phyloP scores from a whole-genome alignment of 2,113 vertebrate species.

The Toxotes jaculatrix region DNA sequence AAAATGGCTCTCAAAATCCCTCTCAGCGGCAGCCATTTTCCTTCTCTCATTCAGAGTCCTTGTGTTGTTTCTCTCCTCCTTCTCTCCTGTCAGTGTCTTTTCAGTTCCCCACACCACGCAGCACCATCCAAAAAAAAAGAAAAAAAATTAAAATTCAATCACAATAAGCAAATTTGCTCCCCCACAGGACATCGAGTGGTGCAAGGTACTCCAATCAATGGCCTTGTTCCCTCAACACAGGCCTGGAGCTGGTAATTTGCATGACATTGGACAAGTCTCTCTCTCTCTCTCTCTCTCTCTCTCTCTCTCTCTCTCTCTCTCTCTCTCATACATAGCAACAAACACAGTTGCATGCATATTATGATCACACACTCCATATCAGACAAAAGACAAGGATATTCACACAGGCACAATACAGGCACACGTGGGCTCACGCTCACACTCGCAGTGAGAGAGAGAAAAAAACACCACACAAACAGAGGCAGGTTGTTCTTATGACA shows the following conservation, averaged over 20 bases:
- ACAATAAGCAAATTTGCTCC: conserved; percentile 80
- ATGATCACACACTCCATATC: conserved; percentile 45
- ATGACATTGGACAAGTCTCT: conserved; percentile 73
- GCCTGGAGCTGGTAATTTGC: conserved; percentile 76
- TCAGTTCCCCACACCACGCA: conserved; percentile 2
- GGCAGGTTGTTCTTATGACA: conserved; percentile 21
- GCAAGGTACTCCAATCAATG: conserved; percentile 80
- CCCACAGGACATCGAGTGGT: conserved; percentile 74
- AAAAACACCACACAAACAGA: conserved; percentile 1
- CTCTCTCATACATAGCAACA: conserved; percentile 31
- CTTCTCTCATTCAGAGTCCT: conserved; percentile 12
- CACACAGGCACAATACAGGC: conserved; percentile 9
- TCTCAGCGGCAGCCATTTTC: conserved; percentile 29
- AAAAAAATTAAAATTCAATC: conserved; percentile 76
- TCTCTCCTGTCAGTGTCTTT: conserved; percentile 18
- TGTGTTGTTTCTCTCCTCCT: conserved; percentile 26
- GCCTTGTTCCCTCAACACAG: conserved; percentile 74
- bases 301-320: conserved; percentile 19
- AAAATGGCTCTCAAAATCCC: background rate
- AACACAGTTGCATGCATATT: conserved; percentile 56
- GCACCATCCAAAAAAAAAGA: conserved; percentile 45
- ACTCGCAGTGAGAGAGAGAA: background rate
- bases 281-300: conserved; percentile 13
- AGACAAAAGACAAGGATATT: conserved; percentile 38
- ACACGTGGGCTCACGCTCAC: background rate